Evolutionary conservation across 2,888 invertebrate species (phyloP).

Genomic region (Torymus texanus): DNA sequence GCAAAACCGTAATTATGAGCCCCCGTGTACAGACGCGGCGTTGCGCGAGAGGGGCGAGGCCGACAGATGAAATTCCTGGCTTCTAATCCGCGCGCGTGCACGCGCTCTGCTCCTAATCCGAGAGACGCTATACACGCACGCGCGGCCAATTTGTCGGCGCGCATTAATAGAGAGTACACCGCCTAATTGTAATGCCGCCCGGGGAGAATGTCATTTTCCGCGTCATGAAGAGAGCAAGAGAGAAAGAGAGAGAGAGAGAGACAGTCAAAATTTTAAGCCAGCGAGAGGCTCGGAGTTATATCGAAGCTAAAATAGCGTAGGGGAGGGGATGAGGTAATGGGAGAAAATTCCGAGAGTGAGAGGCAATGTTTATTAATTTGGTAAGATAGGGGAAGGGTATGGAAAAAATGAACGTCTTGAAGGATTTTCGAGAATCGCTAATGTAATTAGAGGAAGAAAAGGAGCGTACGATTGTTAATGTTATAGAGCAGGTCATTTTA

Average conservation of each 20-base stretch:
- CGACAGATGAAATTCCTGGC: constrained; percentile 49
- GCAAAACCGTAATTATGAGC: constrained; percentile 28
- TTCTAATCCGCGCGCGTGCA: constrained; percentile 25
- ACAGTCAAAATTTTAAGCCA: constrained; percentile 32
- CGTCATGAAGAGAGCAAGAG: constrained; percentile 15
- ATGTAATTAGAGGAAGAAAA: too few species aligned
- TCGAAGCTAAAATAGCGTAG: constrained; percentile 19
- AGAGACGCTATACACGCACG: constrained; percentile 13
- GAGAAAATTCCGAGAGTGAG: constrained; percentile 8
- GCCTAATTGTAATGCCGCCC: constrained; percentile 25
- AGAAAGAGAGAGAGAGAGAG: background rate
- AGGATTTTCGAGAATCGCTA: too few species aligned
- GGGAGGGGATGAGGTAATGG: background rate
- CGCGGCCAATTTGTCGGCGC: constrained; percentile 47
- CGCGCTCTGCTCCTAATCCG: constrained; percentile 8
- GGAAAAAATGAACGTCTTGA: too few species aligned
- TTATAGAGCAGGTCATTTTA: too few species aligned
- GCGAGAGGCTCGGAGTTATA: background rate
- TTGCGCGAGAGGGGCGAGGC: background rate
- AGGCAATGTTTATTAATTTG: background rate
- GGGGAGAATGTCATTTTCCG: constrained; percentile 46
- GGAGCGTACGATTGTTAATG: too few species aligned
- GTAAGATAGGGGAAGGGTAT: too few species aligned
- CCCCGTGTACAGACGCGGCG: background rate
- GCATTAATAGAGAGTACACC: constrained; percentile 47